Evolutionary conservation across 2,113 vertebrate species (phyloP).

Genomic region (Hippopotamus amphibius): DNA sequence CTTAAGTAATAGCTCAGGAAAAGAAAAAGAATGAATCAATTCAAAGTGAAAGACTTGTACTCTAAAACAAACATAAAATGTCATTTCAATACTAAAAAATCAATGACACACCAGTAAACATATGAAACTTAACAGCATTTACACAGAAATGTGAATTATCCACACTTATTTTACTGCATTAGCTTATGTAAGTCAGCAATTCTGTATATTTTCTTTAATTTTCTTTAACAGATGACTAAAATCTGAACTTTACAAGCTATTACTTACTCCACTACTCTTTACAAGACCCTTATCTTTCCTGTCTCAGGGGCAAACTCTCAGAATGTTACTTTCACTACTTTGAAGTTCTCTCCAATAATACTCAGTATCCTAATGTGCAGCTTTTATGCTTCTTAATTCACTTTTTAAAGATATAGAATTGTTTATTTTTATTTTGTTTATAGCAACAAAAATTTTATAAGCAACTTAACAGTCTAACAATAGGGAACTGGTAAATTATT

Average conservation of each 20-base stretch:
- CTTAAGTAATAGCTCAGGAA: not conserved
- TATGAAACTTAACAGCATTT: conserved; percentile 43
- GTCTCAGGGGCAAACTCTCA: conserved; percentile 29
- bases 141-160: conserved; percentile 10
- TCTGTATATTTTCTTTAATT: conserved; percentile 30
- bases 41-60: conserved; percentile 29
- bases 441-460: conserved; percentile 42
- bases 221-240: conserved; percentile 54
- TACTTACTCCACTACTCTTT: conserved; percentile 38
- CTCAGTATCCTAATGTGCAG: not conserved
- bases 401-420: conserved; percentile 32
- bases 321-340: conserved; percentile 48
- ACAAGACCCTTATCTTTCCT: not conserved
- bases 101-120: conserved; percentile 28
- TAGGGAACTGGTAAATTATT: not conserved
- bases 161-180: conserved; percentile 17
- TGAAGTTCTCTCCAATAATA: conserved; percentile 41
- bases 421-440: conserved; percentile 52
- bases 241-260: conserved; percentile 27
- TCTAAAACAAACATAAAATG: conserved; percentile 65
- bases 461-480: conserved; percentile 50
- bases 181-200: conserved; percentile 16
- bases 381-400: conserved; percentile 26
- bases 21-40: conserved; percentile 23
- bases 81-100: conserved; percentile 42